Base-by-base conservation (phyloP, 1,140 invertebrate genomes). In the Drosophila tropicalis region DNA sequence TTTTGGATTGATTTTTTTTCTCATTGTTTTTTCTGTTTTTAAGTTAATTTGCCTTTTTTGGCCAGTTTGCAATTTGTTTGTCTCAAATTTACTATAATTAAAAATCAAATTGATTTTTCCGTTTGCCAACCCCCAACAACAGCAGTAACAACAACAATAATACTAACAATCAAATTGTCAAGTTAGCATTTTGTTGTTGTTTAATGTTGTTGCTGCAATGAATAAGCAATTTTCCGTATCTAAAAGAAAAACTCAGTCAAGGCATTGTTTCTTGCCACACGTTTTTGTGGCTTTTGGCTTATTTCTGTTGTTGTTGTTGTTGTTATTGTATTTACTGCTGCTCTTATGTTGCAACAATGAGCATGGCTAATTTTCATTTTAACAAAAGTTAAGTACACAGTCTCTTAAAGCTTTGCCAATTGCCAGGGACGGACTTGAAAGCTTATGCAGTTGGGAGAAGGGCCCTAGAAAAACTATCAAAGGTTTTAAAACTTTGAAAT, bases 341-440 rank as follows among this genome's bases (percentile, higher is more conserved):
- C 66, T 81, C 69, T 54, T 73, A 76, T 89, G 84, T 87, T 89
- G 84, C 84, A 87, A 87, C 82, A 76, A 81, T 81, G 73, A 86
- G 84, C 80, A 87, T 89, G 84, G 73, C 83, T 87, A 87, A 89
- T 87, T 89, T 87, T 87, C 76, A 74, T 72, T 80, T 89, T 89
- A 84, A 89, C 84, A 87, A 87, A 80, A 83, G 68, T 87, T 84
- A 87, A 87, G 76, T 89, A 76, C 84, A 64, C 44, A 19, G 44
- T 64, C 67, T 83, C 66, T 86, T 79, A 64, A 81, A 81, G 83
- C 34, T 36, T 12, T 36, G 67, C 57, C 41, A 44, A 69, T 76
- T 4, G 17, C 3, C 44, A 51, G 44, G 44, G 17, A 1, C 44
- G 44, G 44, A 3, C 19, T 9, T 10, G 3, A 22, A 22, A 22